Evolutionary conservation across 2,113 vertebrate genomes (phyloP), one percentile per base, ranked within the genome.

Genomic region (Neodon shergylaensis): DNA sequence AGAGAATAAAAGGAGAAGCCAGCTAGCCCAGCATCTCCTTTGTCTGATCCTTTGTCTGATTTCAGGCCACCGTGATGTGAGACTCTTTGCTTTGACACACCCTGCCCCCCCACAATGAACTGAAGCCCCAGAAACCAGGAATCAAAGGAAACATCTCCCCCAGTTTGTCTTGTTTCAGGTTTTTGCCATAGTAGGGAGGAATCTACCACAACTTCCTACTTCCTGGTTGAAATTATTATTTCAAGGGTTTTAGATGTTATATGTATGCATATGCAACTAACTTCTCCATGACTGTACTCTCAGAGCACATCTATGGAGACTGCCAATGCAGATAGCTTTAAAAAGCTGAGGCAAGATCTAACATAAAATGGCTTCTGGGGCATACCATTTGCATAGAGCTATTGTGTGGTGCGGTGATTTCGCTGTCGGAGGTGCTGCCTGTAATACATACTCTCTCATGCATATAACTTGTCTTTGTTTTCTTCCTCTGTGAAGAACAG

Each of bases 401-500:
- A 12, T 36, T n/a, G 42, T 3, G 61, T 65, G 78, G 70, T 78
- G 39, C 70, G 68, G 92, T 31, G 52, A 0, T 54, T 79, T 61
- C 90, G 81, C 0, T 0, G 22, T 0, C 31, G 78, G 91, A 96
- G 94, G 22, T 0, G 0, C 74, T 79, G 26, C 94, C 85, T 52
- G 77, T 42, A 78, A 85, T 63, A 17, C 28, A 79, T 0, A 0
- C 36, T 24, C 79, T 22, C 28, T 36, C 83, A n/a, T 5, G 12
- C 16, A 1, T 9, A 12, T 21, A 54, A 5, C 58, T 84, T 31
- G 47, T 76, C 93, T 77, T 87, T 85, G 79, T 72, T 92, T 96
- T 26, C 78, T n/a, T 2, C 49, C 63, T 77, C 77, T 36, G 66
- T 91, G 85, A 97, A 91, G 93, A 97, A 54, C 82, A 95, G 87